phyloP scores from a whole-genome alignment of 2,888 invertebrate genomes.

The Lasioglossum vierecki region DNA sequence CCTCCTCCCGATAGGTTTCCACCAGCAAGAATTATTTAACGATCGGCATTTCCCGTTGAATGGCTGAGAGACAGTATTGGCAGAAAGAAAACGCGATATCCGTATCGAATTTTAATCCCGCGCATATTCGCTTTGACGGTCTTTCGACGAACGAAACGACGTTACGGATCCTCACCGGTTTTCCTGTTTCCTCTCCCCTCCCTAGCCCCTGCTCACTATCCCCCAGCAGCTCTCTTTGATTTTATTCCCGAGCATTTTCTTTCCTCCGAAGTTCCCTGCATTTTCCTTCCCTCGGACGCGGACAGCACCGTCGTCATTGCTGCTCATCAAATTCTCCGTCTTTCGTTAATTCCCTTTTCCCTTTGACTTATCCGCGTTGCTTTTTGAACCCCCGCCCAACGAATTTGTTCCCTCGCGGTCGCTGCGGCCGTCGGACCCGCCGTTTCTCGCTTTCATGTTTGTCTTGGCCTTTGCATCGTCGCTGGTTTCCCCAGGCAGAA shows the following conservation, averaged over 20 bases:
- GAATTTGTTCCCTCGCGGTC: neutral
- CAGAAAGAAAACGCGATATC: conserved; percentile 33
- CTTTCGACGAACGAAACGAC: conserved; percentile 1
- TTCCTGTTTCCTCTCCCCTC: neutral
- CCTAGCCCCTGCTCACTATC: neutral
- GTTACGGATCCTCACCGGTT: neutral
- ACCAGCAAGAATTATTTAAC: conserved; percentile 49
- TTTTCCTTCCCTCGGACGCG: neutral
- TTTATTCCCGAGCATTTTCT: neutral
- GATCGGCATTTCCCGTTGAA: conserved; percentile 34
- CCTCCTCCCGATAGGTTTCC: conserved; percentile 22
- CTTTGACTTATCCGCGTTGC: neutral
- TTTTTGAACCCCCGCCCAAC: neutral
- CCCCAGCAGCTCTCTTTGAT: neutral
- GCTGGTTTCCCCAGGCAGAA: neutral
- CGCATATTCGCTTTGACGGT: neutral
- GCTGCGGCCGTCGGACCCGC: neutral
- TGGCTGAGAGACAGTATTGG: conserved; percentile 39
- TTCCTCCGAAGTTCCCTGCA: neutral
- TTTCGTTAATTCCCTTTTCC: conserved; percentile 12
- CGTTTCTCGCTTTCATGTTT: conserved; percentile 1
- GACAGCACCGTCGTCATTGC: neutral
- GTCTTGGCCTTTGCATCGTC: neutral
- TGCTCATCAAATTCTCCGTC: neutral
- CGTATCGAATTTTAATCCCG: conserved; percentile 52